Conservation (phyloP, 2,797 vertebrate genomes). For the Coregonus sp. region DNA sequence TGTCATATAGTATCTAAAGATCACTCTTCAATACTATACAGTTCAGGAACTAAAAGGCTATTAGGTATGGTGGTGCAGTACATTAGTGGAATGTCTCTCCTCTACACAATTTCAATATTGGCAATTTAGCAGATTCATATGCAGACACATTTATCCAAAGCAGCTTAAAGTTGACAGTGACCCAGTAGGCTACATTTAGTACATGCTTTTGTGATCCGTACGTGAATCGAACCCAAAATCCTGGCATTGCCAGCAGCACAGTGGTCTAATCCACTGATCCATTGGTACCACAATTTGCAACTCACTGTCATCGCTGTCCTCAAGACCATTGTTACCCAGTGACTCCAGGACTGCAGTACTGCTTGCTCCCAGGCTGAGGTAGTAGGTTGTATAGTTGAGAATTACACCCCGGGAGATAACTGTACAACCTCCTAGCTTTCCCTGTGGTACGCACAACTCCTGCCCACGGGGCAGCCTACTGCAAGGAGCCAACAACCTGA, state of each 20-base stretch:
- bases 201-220: neutral
- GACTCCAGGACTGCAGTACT: constrained; percentile 28
- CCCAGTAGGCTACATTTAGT: neutral
- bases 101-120: too few species aligned
- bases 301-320: neutral
- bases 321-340: neutral
- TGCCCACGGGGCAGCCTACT: neutral
- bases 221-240: neutral
- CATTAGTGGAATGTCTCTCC: too few species aligned
- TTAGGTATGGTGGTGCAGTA: too few species aligned
- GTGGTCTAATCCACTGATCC: neutral
- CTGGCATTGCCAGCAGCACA: neutral
- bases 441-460: constrained; percentile 80
- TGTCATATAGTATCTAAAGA: too few species aligned
- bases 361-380: constrained; percentile 93
- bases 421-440: constrained; percentile 98
- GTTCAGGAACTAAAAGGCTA: too few species aligned
- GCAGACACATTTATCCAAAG: neutral
- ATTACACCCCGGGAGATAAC: constrained; percentile 93
- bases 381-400: constrained; percentile 99
- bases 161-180: neutral
- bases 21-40: too few species aligned
- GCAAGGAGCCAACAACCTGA: neutral
- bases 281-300: neutral
- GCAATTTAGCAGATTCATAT: neutral